Base-by-base conservation (phyloP, 1,140 invertebrate species). In the Drosophila mauritiana region DNA sequence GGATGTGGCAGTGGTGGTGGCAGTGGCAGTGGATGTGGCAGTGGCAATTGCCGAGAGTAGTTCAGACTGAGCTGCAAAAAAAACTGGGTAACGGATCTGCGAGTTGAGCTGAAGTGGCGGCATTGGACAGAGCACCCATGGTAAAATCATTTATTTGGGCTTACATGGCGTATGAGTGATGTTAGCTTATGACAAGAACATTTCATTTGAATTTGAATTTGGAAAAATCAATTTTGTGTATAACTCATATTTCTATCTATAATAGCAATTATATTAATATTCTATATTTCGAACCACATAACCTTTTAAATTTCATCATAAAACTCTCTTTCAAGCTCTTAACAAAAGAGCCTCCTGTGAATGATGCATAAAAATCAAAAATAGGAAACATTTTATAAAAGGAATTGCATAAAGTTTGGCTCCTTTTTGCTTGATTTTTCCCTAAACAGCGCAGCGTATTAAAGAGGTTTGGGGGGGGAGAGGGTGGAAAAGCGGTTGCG, bases 301-400 rank as follows among this genome's bases (percentile, higher is more conserved):
- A 31, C 31, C 31, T 8, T 3, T 15, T 15, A 40, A 15, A 15
- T 13, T 7, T 40, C 4, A 39, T 37, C 36, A 4, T 13, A 6
- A 45, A 22, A 22, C 11, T 45, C 20, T 45, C 12, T 48, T 8
- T n/a, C 1, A n/a, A n/a, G n/a, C 7, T n/a, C 12, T 1, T 13
- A n/a, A 27, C 12, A 1, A n/a, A 11, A 20, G 13, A 17, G 1
- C 22, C 31, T 31, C 0, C 31, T 43, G 57, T 79, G 51, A 83
- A 80, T 85, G 80, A 80, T 80, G 34, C 37, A 51, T 63, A 52
- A 58, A 55, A 73, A 45, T 55, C 51, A 81, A 68, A 80, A 78
- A 78, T 64, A 63, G 59, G 37, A 86, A 88, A 88, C 79, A 80
- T 88, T 88, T 88, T 88, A 77, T 83, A 88, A 80, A 88, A 89